A percentile compares a stretch with the other conserved stretches of the same genome.
Evolutionary conservation across 2,113 vertebrate species (phyloP).

Genomic region (Varanus komodoensis): DNA sequence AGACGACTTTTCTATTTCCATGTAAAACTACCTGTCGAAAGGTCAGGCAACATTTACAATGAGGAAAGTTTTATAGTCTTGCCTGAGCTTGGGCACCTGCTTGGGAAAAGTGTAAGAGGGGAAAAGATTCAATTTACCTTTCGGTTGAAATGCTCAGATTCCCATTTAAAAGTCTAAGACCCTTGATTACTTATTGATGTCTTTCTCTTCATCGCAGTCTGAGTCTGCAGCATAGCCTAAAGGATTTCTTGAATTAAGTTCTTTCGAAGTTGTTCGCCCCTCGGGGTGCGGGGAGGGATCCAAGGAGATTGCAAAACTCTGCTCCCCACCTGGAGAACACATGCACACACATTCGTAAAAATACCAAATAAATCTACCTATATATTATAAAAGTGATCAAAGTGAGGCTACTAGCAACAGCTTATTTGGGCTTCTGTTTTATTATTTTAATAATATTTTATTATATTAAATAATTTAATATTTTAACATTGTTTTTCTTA

Average conservation of each 20-base stretch:
- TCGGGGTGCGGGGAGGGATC: slow-evolving; percentile 65
- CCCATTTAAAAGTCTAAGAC: slow-evolving; percentile 94
- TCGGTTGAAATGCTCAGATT: slow-evolving; percentile 87
- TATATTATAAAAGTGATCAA: slow-evolving; percentile 65
- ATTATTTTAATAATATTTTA: slow-evolving; percentile 42
- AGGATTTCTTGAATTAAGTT: slow-evolving; percentile 92
- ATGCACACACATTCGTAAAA: no score
- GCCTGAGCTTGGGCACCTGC: slow-evolving; percentile 63
- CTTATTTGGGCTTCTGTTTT: slow-evolving; percentile 47
- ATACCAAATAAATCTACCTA: not conserved
- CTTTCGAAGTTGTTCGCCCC: slow-evolving; percentile 80
- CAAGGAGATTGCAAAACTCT: slow-evolving; percentile 53
- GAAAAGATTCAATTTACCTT: slow-evolving; percentile 88
- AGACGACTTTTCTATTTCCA: slow-evolving; percentile 75
- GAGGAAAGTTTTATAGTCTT: slow-evolving; percentile 67
- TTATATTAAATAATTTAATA: not conserved
- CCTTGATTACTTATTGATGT: slow-evolving; percentile 98
- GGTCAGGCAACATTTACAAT: slow-evolving; percentile 72
- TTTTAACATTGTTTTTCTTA: slow-evolving; percentile 31
- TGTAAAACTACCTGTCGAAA: slow-evolving; percentile 74
- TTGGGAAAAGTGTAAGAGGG: slow-evolving; percentile 49
- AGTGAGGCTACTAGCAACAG: slow-evolving; percentile 52
- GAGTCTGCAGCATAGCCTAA: slow-evolving; percentile 83
- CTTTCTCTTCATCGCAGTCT: slow-evolving; percentile 86
- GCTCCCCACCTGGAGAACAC: not conserved